Conservation (phyloP, 2,888 invertebrate genomes). For the Epinotia ramella region DNA sequence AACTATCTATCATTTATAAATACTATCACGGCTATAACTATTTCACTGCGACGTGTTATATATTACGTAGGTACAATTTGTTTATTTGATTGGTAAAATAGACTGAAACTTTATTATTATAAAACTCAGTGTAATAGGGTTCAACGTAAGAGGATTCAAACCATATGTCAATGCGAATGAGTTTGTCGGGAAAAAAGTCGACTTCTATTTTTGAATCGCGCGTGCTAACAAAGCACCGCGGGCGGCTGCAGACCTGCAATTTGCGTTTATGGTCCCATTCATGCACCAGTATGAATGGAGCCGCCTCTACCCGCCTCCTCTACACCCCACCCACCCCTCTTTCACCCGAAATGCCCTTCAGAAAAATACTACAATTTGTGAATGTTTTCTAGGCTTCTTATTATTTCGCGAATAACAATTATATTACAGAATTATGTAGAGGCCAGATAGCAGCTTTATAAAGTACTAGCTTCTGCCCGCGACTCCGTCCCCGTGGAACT, state of each 20-base stretch:
- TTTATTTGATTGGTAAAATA: neutral
- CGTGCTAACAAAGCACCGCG: constrained; percentile 48
- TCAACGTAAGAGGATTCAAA: neutral
- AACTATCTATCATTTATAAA: too few species aligned
- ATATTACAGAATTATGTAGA: constrained; percentile 41
- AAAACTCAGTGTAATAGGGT: neutral
- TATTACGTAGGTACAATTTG: neutral
- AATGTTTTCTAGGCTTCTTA: neutral
- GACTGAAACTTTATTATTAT: neutral
- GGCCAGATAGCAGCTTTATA: constrained; percentile 29
- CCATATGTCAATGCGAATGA: neutral
- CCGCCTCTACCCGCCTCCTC: constrained; percentile 54
- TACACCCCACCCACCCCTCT: constrained; percentile 48
- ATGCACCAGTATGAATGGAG: constrained; percentile 61
- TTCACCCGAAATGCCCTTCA: constrained; percentile 30
- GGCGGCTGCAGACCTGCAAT: constrained; percentile 61
- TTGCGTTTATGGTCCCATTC: constrained; percentile 66
- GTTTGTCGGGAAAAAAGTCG: constrained; percentile 1
- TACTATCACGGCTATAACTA: neutral
- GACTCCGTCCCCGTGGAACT: too few species aligned
- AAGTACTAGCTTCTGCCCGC: too few species aligned
- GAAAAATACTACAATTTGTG: neutral
- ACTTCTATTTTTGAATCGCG: constrained; percentile 37
- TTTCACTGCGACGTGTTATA: neutral
- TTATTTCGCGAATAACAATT: neutral